Evolutionary conservation across 2,888 invertebrate species (phyloP).

Genomic region (Chrysotoxum bicinctum): DNA sequence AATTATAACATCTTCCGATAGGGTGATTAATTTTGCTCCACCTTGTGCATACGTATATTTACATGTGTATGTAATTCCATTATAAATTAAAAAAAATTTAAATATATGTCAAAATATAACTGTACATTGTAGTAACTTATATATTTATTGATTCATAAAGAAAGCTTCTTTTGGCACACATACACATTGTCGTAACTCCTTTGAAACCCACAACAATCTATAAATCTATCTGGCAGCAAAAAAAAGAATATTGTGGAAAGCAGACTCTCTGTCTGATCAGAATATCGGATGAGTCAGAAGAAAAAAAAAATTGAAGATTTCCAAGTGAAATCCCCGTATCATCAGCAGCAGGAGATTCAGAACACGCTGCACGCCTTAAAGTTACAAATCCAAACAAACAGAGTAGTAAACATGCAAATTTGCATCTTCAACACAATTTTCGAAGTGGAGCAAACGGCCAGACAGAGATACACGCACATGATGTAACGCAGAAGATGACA

Average conservation of each 20-base stretch:
- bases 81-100: not conserved
- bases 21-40: too few relatives aligned
- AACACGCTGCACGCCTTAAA: constrained; percentile 23
- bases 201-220: constrained; percentile 46
- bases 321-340: constrained; percentile 49
- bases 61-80: not conserved
- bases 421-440: constrained; percentile 59
- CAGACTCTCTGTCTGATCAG: constrained; percentile 64
- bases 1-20: too few relatives aligned
- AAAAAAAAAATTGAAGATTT: constrained; percentile 24
- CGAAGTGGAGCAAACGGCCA: constrained; percentile 54
- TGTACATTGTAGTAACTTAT: constrained; percentile 7
- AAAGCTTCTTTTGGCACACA: constrained; percentile 44
- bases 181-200: constrained; percentile 19
- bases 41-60: too few relatives aligned
- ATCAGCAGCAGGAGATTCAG: constrained; percentile 40
- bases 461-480: constrained; percentile 46
- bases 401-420: constrained; percentile 65
- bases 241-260: constrained; percentile 11
- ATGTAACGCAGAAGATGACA: constrained; percentile 65
- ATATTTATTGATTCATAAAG: constrained; percentile 15
- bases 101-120: not conserved
- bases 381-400: constrained; percentile 22
- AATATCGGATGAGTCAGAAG: constrained; percentile 64
- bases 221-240: constrained; percentile 36